Evolutionary conservation across 2,113 vertebrate genomes (phyloP), one percentile per base, ranked within the genome.

Genomic region (Apteryx mantelli): DNA sequence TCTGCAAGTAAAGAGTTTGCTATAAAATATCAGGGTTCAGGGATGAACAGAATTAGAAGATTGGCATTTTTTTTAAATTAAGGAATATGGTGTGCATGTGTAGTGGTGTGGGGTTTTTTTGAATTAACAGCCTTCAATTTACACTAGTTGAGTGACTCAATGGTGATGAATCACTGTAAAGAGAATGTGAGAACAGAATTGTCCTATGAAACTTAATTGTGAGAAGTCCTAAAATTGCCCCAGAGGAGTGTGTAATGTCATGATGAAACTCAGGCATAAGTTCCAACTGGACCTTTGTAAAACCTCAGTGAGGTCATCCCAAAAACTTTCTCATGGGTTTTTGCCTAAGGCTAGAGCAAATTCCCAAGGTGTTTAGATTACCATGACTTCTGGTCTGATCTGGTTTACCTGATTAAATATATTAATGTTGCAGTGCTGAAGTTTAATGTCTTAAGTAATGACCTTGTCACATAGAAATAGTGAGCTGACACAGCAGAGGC

Each of bases 191-290:
- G 65, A 21, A 4, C 48, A 15, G 44, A 16, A 0, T 58, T 11
- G 0, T 30, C 24, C 22, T 12, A 2, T 9, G 11, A 13, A 2
- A 11, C n/a, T 24, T 25, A 11, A 0, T 1, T 12, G 11, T 1
- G 30, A 11, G 11, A 1, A 21, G 4, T 3, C 8, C 11, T 13
- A 3, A 10, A 36, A 5, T 7, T 56, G 9, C 56, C 26, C 1
- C 19, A 6, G 32, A 52, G 11, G 11, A 25, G 5, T 1, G 10
- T 7, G 28, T 1, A 0, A 5, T 8, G 48, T 19, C 1, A 5
- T 18, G 16, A 4, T 30, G 36, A 9, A 11, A 3, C 50, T 14
- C 18, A 6, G 24, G 22, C 58, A 36, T 4, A 15, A 42, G 42
- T 7, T 17, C 46, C 13, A 1, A 10, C 1, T 7, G 46, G 56